Conservation (phyloP, 2,797 vertebrate genomes). For the Rhabdomys pumilio region DNA sequence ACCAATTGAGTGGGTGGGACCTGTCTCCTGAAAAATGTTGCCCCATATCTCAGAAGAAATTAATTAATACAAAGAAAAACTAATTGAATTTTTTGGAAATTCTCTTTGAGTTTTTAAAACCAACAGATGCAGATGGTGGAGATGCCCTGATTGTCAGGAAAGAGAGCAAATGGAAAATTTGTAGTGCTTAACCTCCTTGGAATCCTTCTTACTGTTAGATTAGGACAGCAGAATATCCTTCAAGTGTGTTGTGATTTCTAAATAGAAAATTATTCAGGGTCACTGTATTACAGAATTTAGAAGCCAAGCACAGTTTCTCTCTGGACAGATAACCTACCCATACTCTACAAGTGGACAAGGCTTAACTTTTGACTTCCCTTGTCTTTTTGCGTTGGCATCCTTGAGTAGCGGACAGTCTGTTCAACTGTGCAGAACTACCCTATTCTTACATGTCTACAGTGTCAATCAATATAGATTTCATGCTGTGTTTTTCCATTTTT, state of each 20-base stretch:
- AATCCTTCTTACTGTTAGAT: not conserved
- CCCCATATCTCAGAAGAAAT: not conserved
- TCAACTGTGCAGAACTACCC: not conserved
- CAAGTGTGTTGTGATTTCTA: not conserved
- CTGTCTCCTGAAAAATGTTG: not conserved
- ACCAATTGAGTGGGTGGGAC: not conserved
- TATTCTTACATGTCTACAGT: not conserved
- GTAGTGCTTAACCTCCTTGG: not conserved
- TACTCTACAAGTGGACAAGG: not conserved
- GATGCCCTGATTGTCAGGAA: not conserved
- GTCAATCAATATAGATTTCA: not conserved
- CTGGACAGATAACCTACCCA: too few relatives aligned
- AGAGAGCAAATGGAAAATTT: not conserved
- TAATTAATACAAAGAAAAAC: not conserved
- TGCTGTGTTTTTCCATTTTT: not conserved
- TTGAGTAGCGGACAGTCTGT: not conserved
- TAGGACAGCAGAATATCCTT: not conserved
- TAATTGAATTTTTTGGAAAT: not conserved
- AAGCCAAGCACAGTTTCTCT: not conserved
- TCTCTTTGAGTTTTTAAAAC: slow-evolving; percentile 59
- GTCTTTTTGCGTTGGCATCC: not conserved
- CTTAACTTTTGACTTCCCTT: not conserved
- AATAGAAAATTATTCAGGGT: not conserved
- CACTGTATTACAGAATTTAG: not conserved
- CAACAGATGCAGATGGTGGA: not conserved